Percentiles rank a stretch among this genome's conserved stretches.
Evolutionary conservation across 2,113 vertebrate species (phyloP).

Genomic region (Aix galericulata): DNA sequence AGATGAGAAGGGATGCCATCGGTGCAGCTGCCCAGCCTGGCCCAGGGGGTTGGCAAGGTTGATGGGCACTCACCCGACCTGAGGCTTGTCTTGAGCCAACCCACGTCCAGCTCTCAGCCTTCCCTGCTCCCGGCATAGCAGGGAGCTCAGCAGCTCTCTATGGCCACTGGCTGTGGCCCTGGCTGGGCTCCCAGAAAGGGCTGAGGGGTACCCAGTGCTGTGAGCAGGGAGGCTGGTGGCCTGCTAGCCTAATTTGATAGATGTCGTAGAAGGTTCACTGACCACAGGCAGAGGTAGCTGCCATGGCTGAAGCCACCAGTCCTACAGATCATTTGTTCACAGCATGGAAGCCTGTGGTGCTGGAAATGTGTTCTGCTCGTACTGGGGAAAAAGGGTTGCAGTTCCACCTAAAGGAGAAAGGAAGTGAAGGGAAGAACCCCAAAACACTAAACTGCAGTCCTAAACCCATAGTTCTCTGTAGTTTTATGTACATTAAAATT

Average conservation of each 20-base stretch:
- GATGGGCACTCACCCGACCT: accelerated
- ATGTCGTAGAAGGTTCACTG: neutral
- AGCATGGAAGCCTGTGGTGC: neutral
- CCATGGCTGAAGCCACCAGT: neutral
- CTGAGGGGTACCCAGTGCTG: accelerated
- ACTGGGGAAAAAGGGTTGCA: accelerated
- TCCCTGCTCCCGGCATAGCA: accelerated
- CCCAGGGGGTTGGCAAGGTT: accelerated
- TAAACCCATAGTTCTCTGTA: neutral
- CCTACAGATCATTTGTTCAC: accelerated
- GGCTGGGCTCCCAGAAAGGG: neutral
- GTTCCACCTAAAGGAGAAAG: neutral
- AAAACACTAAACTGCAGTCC: neutral
- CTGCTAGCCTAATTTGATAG: neutral
- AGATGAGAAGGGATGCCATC: accelerated
- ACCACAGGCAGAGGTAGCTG: neutral
- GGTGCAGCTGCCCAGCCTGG: accelerated
- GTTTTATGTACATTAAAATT: neutral
- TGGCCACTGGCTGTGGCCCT: neutral
- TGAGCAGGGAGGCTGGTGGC: neutral
- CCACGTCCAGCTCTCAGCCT: accelerated
- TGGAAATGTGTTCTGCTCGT: neutral
- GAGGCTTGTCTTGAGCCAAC: accelerated
- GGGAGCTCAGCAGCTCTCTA: neutral
- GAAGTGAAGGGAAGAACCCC: neutral